Conservation (phyloP, 1,140 invertebrate genomes). For the Hypsibius dujardini region DNA sequence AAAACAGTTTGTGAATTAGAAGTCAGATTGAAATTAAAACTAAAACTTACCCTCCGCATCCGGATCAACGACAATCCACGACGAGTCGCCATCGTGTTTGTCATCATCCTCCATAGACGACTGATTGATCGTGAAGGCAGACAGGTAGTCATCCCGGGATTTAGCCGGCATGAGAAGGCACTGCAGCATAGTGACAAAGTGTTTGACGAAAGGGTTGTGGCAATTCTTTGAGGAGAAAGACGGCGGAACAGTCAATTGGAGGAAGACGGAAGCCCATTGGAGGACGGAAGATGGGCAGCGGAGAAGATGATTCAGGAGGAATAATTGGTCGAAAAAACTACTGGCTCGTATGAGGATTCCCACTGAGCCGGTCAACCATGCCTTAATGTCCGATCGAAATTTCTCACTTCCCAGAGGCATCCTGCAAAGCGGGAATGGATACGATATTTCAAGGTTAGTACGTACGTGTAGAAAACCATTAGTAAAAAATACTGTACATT, state of each 20-base stretch:
- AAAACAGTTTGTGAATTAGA: too few relatives aligned
- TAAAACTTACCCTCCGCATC: neutral
- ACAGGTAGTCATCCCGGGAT: neutral
- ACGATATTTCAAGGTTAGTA: too few relatives aligned
- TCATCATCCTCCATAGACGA: neutral
- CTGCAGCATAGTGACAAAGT: neutral
- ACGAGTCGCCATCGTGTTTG: neutral
- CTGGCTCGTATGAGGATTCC: neutral
- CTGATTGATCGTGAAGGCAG: neutral
- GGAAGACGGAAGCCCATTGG: neutral
- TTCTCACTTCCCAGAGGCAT: slow-evolving; percentile 7
- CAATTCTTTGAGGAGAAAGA: neutral
- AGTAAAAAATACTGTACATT: too few relatives aligned
- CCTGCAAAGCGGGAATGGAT: too few relatives aligned
- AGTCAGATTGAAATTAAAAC: too few relatives aligned
- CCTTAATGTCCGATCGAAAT: neutral
- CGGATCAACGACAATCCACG: slow-evolving; percentile 8
- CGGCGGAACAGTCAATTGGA: neutral
- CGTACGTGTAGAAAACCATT: too few relatives aligned
- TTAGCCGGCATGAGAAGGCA: neutral
- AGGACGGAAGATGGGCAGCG: neutral
- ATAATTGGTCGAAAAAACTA: neutral
- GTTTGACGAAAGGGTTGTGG: slow-evolving; percentile 8
- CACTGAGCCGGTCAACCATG: neutral
- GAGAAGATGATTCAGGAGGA: neutral